These are phyloP conservation scores for Ivindomyrus marchei DNA, from an alignment of 2,113 vertebrate genomes.

Conservation along the genomic window DNA sequence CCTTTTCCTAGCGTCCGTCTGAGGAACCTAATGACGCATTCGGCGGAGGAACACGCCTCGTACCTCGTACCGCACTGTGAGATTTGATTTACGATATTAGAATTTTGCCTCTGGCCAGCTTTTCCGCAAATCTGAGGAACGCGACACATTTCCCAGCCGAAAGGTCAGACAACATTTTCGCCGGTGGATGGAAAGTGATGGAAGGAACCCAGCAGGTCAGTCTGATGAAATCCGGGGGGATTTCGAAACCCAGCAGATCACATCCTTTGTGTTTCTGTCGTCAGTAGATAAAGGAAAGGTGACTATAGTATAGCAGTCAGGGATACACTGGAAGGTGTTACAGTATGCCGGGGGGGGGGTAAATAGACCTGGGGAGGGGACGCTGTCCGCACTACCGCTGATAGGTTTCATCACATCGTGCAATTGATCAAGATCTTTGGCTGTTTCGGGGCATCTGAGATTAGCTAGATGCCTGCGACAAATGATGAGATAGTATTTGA, in stretches of 20 bases:
- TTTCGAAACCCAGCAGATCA: neutral
- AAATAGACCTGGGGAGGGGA: neutral
- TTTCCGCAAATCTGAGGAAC: neutral
- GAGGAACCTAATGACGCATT: neutral
- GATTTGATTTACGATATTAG: neutral
- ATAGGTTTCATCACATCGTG: neutral
- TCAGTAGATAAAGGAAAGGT: neutral
- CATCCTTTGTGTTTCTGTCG: neutral
- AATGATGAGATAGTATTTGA: neutral
- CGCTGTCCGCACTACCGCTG: neutral
- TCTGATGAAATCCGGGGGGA: neutral
- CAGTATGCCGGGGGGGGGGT: neutral
- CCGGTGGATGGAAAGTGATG: neutral
- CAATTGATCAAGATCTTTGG: neutral
- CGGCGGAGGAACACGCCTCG: neutral
- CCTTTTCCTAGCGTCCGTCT: neutral
- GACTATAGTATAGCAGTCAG: neutral
- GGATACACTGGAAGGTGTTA: neutral
- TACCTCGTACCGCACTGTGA: neutral
- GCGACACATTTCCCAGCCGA: neutral
- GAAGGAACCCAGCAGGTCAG: neutral
- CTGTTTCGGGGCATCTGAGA: neutral
- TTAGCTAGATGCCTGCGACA: neutral
- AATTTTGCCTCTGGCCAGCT: neutral
- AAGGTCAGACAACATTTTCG: neutral